phyloP scores from a whole-genome alignment of 2,797 vertebrate species.

The Poeciliopsis gracilis region DNA sequence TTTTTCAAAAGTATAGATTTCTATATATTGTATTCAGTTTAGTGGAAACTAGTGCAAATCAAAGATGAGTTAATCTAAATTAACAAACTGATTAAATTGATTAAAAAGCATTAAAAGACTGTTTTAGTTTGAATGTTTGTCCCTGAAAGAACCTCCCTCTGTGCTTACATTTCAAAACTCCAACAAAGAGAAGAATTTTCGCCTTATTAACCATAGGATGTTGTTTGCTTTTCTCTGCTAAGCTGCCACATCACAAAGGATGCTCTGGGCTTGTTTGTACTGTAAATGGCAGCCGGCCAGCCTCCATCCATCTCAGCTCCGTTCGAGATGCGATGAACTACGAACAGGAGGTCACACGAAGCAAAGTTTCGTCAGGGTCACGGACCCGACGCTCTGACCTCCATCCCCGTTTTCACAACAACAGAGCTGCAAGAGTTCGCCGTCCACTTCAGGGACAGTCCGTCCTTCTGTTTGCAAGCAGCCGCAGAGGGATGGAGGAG shows the following conservation, averaged over 20 bases:
- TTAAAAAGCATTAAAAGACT: background rate
- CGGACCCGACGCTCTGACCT: slow-evolving; percentile 48
- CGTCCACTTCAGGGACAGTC: slow-evolving; percentile 1
- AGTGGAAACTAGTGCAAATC: background rate
- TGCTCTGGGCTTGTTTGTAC: slow-evolving; percentile 28
- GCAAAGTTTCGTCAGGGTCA: slow-evolving; percentile 16
- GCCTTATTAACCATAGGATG: background rate
- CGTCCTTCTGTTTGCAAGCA: slow-evolving; percentile 25
- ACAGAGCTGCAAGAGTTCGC: background rate
- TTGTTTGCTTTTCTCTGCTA: slow-evolving; percentile 21
- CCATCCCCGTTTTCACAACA: slow-evolving; percentile 42
- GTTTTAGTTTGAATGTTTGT: background rate
- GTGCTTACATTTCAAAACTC: background rate
- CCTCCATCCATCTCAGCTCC: slow-evolving; percentile 16
- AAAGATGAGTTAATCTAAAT: background rate
- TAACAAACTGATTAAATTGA: background rate
- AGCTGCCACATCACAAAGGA: slow-evolving; percentile 16
- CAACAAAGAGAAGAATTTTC: background rate
- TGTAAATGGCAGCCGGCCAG: slow-evolving; percentile 32
- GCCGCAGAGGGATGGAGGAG: slow-evolving; percentile 2
- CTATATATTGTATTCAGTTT: background rate
- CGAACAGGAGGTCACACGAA: slow-evolving; percentile 24
- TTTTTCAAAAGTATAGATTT: background rate
- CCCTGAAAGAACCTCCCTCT: background rate
- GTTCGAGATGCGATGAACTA: slow-evolving; percentile 33